phyloP scores from a whole-genome alignment of 2,888 invertebrate genomes.

The Rotaria sp. region DNA sequence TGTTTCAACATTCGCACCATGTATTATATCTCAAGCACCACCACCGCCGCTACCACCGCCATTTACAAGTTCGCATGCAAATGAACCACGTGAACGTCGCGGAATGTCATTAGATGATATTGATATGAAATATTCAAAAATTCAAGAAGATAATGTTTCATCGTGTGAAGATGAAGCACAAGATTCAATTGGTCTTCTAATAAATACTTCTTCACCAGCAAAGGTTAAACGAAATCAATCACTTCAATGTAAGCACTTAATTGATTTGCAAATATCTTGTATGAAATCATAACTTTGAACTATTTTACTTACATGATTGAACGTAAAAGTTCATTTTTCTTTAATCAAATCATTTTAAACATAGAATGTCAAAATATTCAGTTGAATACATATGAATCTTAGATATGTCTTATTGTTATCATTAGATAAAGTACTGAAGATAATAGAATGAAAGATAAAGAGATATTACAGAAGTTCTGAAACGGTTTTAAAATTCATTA shows the following conservation, averaged over 20 bases:
- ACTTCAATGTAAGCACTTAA: neutral
- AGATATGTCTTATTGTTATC: too few species aligned
- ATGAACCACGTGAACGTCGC: neutral
- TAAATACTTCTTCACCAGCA: neutral
- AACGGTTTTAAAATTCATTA: too few species aligned
- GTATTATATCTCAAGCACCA: neutral
- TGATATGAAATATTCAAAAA: neutral
- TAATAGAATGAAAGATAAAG: too few species aligned
- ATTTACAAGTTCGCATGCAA: neutral
- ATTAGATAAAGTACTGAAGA: too few species aligned
- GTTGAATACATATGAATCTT: too few species aligned
- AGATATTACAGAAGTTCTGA: too few species aligned
- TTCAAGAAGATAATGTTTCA: neutral
- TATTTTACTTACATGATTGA: too few species aligned
- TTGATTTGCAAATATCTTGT: too few species aligned
- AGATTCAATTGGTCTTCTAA: neutral
- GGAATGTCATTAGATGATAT: neutral
- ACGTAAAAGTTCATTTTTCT: too few species aligned
- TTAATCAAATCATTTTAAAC: too few species aligned
- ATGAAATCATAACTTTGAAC: too few species aligned
- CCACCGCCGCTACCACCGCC: neutral
- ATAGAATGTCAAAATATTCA: too few species aligned
- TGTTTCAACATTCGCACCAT: neutral
- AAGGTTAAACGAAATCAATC: slow-evolving; percentile 8
- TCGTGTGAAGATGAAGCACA: neutral